A percentile compares a stretch with the other conserved stretches of the same genome.
phyloP scores from a whole-genome alignment of 2,888 invertebrate genomes.

The Cinara cedri region DNA sequence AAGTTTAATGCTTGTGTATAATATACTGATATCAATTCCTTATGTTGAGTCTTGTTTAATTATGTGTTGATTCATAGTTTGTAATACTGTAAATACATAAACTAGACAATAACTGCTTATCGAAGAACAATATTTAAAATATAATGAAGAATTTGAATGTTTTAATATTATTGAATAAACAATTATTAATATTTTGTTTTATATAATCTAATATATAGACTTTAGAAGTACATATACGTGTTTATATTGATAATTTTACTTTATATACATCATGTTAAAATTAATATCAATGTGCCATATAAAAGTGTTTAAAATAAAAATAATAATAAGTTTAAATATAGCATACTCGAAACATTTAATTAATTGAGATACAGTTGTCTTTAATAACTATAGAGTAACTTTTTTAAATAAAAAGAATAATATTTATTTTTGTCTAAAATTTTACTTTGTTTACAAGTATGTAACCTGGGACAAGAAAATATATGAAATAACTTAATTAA shows the following conservation, averaged over 20 bases:
- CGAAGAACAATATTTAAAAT: background rate
- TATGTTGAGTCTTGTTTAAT: background rate
- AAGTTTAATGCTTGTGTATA: background rate
- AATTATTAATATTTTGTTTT: background rate
- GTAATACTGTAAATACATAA: background rate
- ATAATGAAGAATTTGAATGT: background rate
- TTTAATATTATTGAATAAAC: background rate
- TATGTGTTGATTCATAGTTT: slow-evolving; percentile 10
- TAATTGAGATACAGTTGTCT: background rate
- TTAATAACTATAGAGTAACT: background rate
- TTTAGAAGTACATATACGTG: background rate
- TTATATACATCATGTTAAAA: background rate
- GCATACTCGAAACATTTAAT: background rate
- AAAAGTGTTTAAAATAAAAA: background rate
- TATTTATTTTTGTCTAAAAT: too few species aligned
- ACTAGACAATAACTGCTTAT: background rate
- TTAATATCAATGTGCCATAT: background rate
- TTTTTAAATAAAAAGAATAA: too few species aligned
- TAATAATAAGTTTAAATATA: background rate
- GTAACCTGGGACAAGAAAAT: too few species aligned
- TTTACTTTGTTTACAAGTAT: too few species aligned
- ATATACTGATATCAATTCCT: background rate
- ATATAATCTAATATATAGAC: background rate
- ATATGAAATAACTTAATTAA: too few species aligned
- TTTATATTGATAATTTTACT: slow-evolving; percentile 13